Evolutionary conservation across 37 sponge, comb jelly and placozoan genomes (phyloP), one percentile per base, ranked within the genome.

Genomic region (Axinella damicornis): DNA sequence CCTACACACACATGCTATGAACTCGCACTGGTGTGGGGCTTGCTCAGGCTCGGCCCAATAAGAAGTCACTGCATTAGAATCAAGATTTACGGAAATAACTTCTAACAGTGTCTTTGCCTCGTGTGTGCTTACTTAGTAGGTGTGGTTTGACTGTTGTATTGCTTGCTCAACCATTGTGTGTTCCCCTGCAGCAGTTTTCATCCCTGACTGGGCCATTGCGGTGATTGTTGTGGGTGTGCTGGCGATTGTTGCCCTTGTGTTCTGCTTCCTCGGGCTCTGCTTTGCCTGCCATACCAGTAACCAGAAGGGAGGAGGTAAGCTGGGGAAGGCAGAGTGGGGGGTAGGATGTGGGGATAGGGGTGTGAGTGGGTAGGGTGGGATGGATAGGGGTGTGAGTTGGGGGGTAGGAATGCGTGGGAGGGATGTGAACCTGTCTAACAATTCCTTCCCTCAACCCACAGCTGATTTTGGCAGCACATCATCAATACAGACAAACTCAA

Each of bases 171-270:
- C n/a, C n/a, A n/a, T n/a, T n/a, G n/a, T n/a, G n/a, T n/a, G n/a
- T n/a, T n/a, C n/a, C n/a, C n/a, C n/a, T n/a, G 5, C 37, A 60
- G 77, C 35, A 13, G 53, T 9, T 46, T 4, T 46, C 1, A 13
- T 83, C 21, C 66, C 74, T 38, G 75, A 83, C 64, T 86, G 63
- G 71, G 80, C 46, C 19, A 86, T 86, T 32, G 87, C 80, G 2
- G 87, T 78, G 34, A 62, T 86, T 24, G 87, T 86, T 60, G 80
- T 86, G 15, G 87, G 87, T 28, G 80, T 58, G 22, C 31, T 86
- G 53, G 61, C 33, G 20, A 14, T 86, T 0, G 56, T 86, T 22
- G 87, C 87, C 0, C 0, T 60, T 2, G 0, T 86, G 16, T 86
- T 86, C 80, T 86, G 87, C 39, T 60, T 78, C 73, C 52, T 78